Percentiles rank a stretch among this genome's conserved stretches.
Conservation (phyloP, 2,797 vertebrate species). For the Avahi laniger region DNA sequence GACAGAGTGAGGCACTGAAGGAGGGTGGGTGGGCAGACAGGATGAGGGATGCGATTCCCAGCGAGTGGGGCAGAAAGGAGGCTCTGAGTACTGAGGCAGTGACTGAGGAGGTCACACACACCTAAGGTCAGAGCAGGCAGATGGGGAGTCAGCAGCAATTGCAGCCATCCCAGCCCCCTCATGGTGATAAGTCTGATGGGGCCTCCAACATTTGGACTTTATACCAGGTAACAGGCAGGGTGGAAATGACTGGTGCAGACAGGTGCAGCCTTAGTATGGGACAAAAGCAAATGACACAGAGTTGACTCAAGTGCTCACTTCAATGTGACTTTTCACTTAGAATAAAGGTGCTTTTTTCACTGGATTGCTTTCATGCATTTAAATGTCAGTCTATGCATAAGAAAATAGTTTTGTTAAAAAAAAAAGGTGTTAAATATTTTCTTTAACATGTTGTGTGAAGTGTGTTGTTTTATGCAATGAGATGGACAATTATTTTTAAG, state of each 20-base stretch:
- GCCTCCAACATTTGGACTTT: rapidly evolving
- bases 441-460: background rate
- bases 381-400: background rate
- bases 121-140: background rate
- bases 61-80: background rate
- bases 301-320: background rate
- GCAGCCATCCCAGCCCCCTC: background rate
- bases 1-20: background rate
- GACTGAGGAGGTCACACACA: background rate
- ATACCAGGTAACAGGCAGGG: too few relatives aligned
- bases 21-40: background rate
- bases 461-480: background rate
- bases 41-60: background rate
- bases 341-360: background rate
- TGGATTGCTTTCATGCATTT: background rate
- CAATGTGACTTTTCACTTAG: background rate
- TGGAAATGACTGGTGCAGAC: background rate
- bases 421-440: background rate
- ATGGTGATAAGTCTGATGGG: background rate
- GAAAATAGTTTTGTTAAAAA: background rate
- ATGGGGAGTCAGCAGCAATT: background rate
- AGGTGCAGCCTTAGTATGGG: background rate
- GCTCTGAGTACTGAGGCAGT: background rate
- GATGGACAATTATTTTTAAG: background rate
- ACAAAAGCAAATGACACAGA: background rate